Evolutionary conservation across 2,113 vertebrate species (phyloP), one percentile per base, ranked within the genome.

Genomic region (Chionomys nivalis): DNA sequence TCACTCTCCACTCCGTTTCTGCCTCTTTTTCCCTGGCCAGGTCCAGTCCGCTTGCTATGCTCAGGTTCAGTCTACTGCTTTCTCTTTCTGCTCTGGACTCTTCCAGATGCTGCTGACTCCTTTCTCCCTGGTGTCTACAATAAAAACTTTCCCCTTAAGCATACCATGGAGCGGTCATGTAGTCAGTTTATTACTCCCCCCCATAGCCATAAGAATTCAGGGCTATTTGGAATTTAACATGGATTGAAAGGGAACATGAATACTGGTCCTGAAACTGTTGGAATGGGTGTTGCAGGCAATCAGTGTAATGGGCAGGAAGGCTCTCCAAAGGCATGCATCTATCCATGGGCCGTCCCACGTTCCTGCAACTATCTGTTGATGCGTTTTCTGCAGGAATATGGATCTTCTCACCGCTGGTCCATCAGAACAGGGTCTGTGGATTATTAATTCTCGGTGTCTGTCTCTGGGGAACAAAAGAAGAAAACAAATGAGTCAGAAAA

Each of bases 161-260:
- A 11, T 36, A 52, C 47, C 47, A 36, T 79, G 77, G 28, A 49
- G 26, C 11, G 1, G 17, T 52, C 47, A 79, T 36, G 47, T 17
- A 10, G 4, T 23, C 17, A 58, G 58, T 19, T 58, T 58, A 58
- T 58, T 21, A 19, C 16, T 4, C 55, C 55, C 17, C 55, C 19
- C 12, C 13, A 5, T 94, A 95, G 93, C 93, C 96, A 96, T 97
- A 98, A 97, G 96, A 97, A 97, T 97, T 96, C 96, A 97, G 95
- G 96, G 97, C 97, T 98, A 93, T 96, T 95, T 95, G 96, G 97
- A 98, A 97, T 96, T 92, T 11, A 87, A 97, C 77, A 75, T 91
- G 91, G 95, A 98, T 98, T 0, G 0, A 96, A 96, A 93, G 72
- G 83, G 96, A 95, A 70, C 91, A 9, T 96, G 95, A 97, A 97